phyloP scores from a whole-genome alignment of 2,113 vertebrate species.

The Turdus rufiventris region DNA sequence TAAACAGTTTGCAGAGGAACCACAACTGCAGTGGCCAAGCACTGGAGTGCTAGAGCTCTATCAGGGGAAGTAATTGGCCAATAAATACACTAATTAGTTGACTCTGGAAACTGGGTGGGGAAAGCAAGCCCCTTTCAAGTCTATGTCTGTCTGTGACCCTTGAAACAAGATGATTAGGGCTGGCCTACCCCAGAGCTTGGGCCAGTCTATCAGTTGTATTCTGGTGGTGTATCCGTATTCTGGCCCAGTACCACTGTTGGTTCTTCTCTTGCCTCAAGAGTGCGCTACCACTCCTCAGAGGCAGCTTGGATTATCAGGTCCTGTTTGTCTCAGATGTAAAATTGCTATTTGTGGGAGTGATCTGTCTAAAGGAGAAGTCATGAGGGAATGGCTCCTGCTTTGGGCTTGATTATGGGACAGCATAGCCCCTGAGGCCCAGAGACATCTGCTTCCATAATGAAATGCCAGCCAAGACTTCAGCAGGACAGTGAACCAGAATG shows the following conservation, averaged over 20 bases:
- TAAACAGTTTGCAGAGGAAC: not conserved
- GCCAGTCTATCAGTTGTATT: not conserved
- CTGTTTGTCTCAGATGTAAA: not conserved
- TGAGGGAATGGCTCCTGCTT: not conserved
- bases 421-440: not conserved
- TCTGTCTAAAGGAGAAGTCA: not conserved
- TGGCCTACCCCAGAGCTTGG: not conserved
- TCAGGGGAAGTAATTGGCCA: not conserved
- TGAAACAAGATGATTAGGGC: not conserved
- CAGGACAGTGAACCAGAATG: not conserved
- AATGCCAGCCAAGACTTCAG: not conserved
- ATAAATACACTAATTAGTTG: not conserved
- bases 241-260: not conserved
- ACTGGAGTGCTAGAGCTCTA: not conserved
- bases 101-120: not conserved
- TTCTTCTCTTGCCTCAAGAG: not conserved
- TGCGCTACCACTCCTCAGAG: not conserved
- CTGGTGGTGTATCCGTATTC: not conserved
- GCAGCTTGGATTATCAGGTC: not conserved
- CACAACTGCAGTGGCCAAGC: not conserved
- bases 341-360: not conserved
- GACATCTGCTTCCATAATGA: not conserved
- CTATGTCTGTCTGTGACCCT: not conserved
- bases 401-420: not conserved
- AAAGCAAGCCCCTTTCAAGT: not conserved